phyloP scores from a whole-genome alignment of 2,797 vertebrate genomes.

The Lophotriccus pileatus region DNA sequence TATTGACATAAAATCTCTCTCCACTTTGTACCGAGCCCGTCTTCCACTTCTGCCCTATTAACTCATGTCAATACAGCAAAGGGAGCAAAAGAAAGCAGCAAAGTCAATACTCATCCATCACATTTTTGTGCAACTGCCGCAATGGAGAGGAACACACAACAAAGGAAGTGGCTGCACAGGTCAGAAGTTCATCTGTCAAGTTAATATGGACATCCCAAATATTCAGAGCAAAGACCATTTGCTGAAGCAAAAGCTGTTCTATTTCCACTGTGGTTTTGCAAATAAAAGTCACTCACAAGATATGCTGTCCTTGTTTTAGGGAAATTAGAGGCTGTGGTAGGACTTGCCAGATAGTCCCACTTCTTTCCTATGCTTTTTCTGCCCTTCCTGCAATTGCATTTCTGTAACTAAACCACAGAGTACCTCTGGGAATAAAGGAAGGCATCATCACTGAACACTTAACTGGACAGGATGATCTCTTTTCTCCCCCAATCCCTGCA shows the following conservation, averaged over 20 bases:
- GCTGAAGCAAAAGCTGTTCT: background rate
- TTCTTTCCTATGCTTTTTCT: background rate
- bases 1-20: slow-evolving; percentile 61
- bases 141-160: background rate
- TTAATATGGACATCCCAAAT: background rate
- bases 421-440: slow-evolving; percentile 12
- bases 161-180: background rate
- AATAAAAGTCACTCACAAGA: background rate
- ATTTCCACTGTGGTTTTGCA: background rate
- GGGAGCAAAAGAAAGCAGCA: slow-evolving; percentile 45
- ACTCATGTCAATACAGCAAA: slow-evolving; percentile 45
- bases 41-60: slow-evolving; percentile 65
- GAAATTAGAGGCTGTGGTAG: background rate
- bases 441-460: slow-evolving; percentile 38
- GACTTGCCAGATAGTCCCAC: background rate
- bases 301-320: background rate
- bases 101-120: slow-evolving; percentile 10
- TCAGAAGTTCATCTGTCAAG: background rate
- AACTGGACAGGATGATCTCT: slow-evolving; percentile 34
- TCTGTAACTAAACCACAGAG: background rate
- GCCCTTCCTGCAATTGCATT: background rate
- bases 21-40: slow-evolving; percentile 13
- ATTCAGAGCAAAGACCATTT: background rate
- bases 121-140: background rate
- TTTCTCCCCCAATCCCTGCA: slow-evolving; percentile 2